Evolutionary conservation across 2,113 vertebrate genomes (phyloP).

Genomic region (Thomomys bottae): DNA sequence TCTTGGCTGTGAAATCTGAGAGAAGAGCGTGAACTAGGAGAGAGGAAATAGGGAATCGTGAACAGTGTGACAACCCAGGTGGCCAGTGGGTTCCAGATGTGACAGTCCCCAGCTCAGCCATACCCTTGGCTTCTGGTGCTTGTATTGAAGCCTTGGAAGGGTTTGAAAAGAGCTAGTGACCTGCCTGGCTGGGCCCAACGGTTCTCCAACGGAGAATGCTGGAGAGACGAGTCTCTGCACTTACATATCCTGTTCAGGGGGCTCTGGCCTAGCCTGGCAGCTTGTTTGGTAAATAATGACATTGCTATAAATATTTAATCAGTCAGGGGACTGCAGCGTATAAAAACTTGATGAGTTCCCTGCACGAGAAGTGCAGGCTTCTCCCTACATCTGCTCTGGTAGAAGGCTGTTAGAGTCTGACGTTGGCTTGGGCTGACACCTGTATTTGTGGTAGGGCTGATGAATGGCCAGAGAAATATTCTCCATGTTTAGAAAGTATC

Average conservation of each 20-base stretch:
- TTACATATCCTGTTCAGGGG: slow-evolving; percentile 4
- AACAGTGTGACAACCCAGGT: background rate
- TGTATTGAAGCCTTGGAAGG: background rate
- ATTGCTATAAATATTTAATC: slow-evolving; percentile 84
- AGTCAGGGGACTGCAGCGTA: slow-evolving; percentile 80
- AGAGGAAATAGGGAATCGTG: background rate
- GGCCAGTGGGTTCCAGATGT: background rate
- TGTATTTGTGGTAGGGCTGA: slow-evolving; percentile 87
- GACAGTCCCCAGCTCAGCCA: background rate
- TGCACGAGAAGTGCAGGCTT: slow-evolving; percentile 63
- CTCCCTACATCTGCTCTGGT: slow-evolving; percentile 52
- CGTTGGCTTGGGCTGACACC: slow-evolving; percentile 85
- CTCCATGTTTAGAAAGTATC: slow-evolving; percentile 69
- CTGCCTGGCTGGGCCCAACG: background rate
- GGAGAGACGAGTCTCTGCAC: background rate
- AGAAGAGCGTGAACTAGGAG: background rate
- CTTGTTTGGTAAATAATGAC: slow-evolving; percentile 82
- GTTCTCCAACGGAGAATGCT: background rate
- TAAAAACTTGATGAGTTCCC: slow-evolving; percentile 84
- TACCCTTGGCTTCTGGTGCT: background rate
- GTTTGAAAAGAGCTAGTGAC: background rate
- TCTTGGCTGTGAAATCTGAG: background rate
- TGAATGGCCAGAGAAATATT: slow-evolving; percentile 83
- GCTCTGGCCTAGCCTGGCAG: background rate
- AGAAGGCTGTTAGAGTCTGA: slow-evolving; percentile 83